Evolutionary conservation across 1,140 invertebrate genomes (phyloP).

Genomic region (Scylla paramamosain): DNA sequence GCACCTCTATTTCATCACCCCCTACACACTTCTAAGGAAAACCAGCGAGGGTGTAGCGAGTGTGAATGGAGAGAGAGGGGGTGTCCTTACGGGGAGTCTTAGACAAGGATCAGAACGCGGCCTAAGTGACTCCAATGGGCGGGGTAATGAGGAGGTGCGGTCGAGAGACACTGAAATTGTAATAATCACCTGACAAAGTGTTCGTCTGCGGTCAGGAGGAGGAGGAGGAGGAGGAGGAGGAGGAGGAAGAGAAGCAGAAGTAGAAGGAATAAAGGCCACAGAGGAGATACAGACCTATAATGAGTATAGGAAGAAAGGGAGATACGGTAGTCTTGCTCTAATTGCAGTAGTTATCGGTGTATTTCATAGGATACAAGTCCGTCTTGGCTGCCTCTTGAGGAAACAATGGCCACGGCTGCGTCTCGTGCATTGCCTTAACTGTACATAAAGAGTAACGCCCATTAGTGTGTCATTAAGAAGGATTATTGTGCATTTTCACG

Average conservation of each 20-base stretch:
- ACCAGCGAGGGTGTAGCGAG: neutral
- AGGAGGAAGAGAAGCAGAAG: no score
- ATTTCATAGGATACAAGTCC: neutral
- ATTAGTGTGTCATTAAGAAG: neutral
- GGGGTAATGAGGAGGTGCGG: conserved; percentile 65
- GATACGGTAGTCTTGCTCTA: neutral
- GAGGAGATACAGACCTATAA: neutral
- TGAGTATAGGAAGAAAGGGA: neutral
- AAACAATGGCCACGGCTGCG: neutral
- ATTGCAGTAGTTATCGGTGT: neutral
- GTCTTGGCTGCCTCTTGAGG: neutral
- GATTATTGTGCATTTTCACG: neutral
- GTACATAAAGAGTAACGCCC: neutral
- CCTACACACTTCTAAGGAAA: neutral
- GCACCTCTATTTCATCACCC: neutral
- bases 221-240: conserved; percentile 44
- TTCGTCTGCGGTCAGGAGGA: conserved; percentile 52
- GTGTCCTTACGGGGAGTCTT: neutral
- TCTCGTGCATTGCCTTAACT: neutral
- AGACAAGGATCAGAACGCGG: neutral
- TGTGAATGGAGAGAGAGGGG: neutral
- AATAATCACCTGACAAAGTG: conserved; percentile 69
- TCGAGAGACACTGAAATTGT: conserved; percentile 69
- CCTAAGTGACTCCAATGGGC: conserved; percentile 31
- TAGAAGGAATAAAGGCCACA: neutral